These are phyloP conservation scores for Epinephelus malabaricus DNA, from an alignment of 2,797 vertebrate genomes.

Conservation along the genomic window DNA sequence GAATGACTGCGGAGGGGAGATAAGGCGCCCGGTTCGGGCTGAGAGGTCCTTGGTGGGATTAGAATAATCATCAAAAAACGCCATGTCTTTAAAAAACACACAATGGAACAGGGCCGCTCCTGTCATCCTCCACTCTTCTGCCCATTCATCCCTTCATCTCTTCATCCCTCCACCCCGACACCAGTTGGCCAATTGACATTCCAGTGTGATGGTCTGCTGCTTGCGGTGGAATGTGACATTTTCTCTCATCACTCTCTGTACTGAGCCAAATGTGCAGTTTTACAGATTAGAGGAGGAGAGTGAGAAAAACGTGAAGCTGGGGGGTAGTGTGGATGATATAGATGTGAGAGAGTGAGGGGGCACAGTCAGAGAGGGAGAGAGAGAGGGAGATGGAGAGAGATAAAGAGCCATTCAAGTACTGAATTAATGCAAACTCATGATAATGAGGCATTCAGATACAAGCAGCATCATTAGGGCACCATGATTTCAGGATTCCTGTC, in stretches of 20 bases:
- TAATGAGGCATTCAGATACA: slow-evolving; percentile 63
- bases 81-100: slow-evolving; percentile 85
- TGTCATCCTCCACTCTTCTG: slow-evolving; percentile 56
- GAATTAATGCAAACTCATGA: slow-evolving; percentile 61
- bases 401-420: slow-evolving; percentile 25
- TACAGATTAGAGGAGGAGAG: slow-evolving; percentile 66
- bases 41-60: slow-evolving; percentile 87
- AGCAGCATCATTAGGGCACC: slow-evolving; percentile 53
- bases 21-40: slow-evolving; percentile 86
- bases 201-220: slow-evolving; percentile 61
- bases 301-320: slow-evolving; percentile 51
- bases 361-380: slow-evolving; percentile 16
- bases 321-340: slow-evolving; percentile 33
- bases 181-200: slow-evolving; percentile 72
- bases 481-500: slow-evolving; percentile 32
- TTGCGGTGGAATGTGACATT: slow-evolving; percentile 71
- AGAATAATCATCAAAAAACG: slow-evolving; percentile 89
- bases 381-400: slow-evolving; percentile 13
- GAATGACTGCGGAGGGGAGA: slow-evolving; percentile 88
- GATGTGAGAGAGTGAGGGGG: slow-evolving; percentile 28
- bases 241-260: slow-evolving; percentile 54
- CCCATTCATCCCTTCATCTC: slow-evolving; percentile 61
- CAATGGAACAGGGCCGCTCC: slow-evolving; percentile 76
- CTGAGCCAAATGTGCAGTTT: slow-evolving; percentile 65
- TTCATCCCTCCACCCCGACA: slow-evolving; percentile 36